These are phyloP conservation scores for Adrianichthys oophorus DNA, from an alignment of 2,797 vertebrate genomes.

Conservation along the genomic window DNA sequence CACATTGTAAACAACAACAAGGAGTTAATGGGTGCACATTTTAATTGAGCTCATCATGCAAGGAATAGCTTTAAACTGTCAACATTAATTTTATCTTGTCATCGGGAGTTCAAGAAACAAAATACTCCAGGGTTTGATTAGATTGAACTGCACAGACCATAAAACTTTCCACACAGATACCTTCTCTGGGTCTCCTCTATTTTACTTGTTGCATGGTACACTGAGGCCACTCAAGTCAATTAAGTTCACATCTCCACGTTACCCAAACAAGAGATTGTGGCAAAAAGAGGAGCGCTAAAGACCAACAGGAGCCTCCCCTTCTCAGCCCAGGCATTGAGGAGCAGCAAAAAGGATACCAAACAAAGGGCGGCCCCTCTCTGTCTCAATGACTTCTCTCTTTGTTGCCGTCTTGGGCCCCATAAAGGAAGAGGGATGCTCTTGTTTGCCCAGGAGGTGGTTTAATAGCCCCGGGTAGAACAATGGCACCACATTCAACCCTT, in stretches of 20 bases:
- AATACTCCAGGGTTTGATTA: no score
- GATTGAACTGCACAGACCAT: background rate
- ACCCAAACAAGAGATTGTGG: conserved; percentile 91
- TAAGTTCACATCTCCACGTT: conserved; percentile 98
- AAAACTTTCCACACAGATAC: conserved; percentile 51
- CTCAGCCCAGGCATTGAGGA: conserved; percentile 87
- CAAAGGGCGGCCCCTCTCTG: conserved; percentile 92
- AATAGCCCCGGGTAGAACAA: conserved; percentile 90
- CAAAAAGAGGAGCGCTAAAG: conserved; percentile 88
- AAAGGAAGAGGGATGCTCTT: conserved; percentile 95
- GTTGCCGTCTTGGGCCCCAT: conserved; percentile 86
- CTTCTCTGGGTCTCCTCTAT: conserved; percentile 67
- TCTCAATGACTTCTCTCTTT: conserved; percentile 89
- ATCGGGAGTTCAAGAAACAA: no score
- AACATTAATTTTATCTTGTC: no score
- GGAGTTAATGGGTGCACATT: no score
- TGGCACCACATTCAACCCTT: conserved; percentile 88
- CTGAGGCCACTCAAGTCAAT: conserved; percentile 89
- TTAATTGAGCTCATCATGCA: conserved; percentile 17
- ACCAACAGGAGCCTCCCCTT: conserved; percentile 93
- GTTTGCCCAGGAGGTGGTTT: conserved; percentile 94
- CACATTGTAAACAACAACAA: conserved; percentile 14
- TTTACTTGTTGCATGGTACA: conserved; percentile 69
- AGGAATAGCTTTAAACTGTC: background rate
- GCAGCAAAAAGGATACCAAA: conserved; percentile 90